Base-by-base conservation (phyloP, 2,797 vertebrate species). In the Melanogrammus aeglefinus region DNA sequence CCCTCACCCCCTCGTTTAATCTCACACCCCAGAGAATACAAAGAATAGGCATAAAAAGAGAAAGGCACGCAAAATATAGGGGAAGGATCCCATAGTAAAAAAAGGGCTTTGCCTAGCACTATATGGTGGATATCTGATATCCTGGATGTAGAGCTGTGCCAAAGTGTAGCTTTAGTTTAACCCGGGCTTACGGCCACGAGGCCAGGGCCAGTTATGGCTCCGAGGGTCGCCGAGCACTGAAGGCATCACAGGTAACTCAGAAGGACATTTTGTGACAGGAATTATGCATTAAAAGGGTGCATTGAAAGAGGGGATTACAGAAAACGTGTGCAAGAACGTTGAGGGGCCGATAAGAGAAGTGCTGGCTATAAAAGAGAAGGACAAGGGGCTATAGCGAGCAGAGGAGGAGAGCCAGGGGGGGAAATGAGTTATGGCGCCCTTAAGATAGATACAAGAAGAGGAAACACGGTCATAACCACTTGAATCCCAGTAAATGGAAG, bases 241-340 rank as follows among this genome's bases (percentile, higher is more conserved):
- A 86, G 84, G 89, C 91, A 93, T 85, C 80, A 88, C 90, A 92
- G 91, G 92, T 90, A 93, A 90, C 89, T 88, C 84, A 86, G 80
- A 85, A 89, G 88, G 91, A 88, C 89, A 90, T 91, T 88, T 84
- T 75, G 89, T 87, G 91, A 88, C 74, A 80, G 72, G 7, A 81
- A 82, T 77, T 83, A 88, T 89, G 80, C 75, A 88, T 87, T 77
- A 79, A 78, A 76, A 75, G 14, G 14, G 77, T 86, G 88, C 87
- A 14, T 47, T 47, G 14, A 16, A 16, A 21, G 18, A 57, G 88
- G 90, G 88, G 81, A 90, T 90, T 90, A 83, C 86, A 79, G 86
- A 88, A 57, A 21, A 81, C 84, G 86, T 90, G 91, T 82, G 83
- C 83, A 21, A 86, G 74, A 84, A 80, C 78, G 89, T 83, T 84